Conservation (phyloP, 2,888 invertebrate genomes). For the Xanthorhoe designata region DNA sequence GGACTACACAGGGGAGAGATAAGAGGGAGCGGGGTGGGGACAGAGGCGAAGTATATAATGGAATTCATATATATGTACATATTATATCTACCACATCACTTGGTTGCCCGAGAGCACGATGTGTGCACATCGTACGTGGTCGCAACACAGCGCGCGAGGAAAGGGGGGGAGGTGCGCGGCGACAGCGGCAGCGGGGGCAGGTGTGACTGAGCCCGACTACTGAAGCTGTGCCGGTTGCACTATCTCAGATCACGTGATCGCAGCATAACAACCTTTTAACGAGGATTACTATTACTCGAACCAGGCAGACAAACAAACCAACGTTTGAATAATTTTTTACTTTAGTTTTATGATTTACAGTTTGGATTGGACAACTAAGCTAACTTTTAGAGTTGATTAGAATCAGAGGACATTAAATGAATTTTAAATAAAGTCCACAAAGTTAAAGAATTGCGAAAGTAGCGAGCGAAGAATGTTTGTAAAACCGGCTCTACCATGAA, state of each 20-base stretch:
- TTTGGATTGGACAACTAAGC: neutral
- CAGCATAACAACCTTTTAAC: slow-evolving; percentile 53
- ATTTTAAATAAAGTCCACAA: neutral
- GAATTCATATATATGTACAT: slow-evolving; percentile 69
- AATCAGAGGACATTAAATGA: neutral
- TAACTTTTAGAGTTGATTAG: neutral
- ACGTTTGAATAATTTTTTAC: neutral
- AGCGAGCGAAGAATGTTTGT: slow-evolving; percentile 25
- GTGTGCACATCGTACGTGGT: slow-evolving; percentile 58
- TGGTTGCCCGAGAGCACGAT: slow-evolving; percentile 71
- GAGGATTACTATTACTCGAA: slow-evolving; percentile 23
- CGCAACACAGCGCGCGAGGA: slow-evolving; percentile 52
- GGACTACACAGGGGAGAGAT: slow-evolving; percentile 70
- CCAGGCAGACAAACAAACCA: slow-evolving; percentile 6
- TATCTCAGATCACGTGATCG: slow-evolving; percentile 68
- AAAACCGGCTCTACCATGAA: slow-evolving; percentile 31
- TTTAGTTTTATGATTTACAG: neutral
- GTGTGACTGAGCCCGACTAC: slow-evolving; percentile 57
- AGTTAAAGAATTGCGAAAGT: slow-evolving; percentile 32
- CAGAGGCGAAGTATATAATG: slow-evolving; percentile 81
- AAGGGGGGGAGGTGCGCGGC: slow-evolving; percentile 52
- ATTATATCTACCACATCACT: slow-evolving; percentile 70
- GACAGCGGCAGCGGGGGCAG: slow-evolving; percentile 63
- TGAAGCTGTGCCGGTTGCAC: slow-evolving; percentile 56
- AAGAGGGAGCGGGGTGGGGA: slow-evolving; percentile 68